Evolutionary conservation across 2,113 vertebrate genomes (phyloP).

Genomic region (Lipotes vexillifer): DNA sequence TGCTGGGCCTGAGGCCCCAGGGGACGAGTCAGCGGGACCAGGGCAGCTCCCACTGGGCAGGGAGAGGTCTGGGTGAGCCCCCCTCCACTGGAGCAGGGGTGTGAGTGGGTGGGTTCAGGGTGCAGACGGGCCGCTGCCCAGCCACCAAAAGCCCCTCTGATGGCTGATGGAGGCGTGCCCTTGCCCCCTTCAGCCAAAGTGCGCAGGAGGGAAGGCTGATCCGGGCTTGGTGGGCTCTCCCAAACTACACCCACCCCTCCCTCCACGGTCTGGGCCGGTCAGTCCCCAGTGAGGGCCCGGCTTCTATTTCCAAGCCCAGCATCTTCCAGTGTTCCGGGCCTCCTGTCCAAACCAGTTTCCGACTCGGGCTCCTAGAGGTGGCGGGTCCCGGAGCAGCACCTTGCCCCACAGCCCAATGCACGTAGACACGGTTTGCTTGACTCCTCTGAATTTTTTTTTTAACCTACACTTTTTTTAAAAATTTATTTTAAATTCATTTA

Average conservation of each 20-base stretch:
- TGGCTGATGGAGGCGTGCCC: neutral
- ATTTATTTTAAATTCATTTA: too few relatives aligned
- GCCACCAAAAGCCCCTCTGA: neutral
- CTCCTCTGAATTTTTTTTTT: neutral
- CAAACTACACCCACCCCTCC: too few relatives aligned
- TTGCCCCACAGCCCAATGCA: neutral
- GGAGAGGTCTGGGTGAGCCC: neutral
- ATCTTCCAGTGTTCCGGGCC: neutral
- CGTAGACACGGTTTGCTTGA: neutral
- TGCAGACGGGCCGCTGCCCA: neutral
- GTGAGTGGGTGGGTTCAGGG: neutral
- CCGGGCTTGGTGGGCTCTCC: neutral
- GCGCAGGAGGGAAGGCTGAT: neutral
- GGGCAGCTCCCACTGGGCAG: too few relatives aligned
- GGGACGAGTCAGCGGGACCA: too few relatives aligned
- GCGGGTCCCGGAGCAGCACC: neutral
- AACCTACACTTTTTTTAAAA: rapidly evolving
- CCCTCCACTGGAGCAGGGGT: rapidly evolving
- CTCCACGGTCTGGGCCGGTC: neutral
- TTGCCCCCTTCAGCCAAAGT: neutral
- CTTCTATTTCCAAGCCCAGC: neutral
- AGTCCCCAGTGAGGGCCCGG: neutral
- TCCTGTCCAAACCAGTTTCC: neutral
- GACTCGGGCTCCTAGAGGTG: neutral
- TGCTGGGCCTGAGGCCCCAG: neutral